These are phyloP conservation scores for Drosophila buzzatii DNA, from an alignment of 2,888 invertebrate species.

Conservation along the genomic window DNA sequence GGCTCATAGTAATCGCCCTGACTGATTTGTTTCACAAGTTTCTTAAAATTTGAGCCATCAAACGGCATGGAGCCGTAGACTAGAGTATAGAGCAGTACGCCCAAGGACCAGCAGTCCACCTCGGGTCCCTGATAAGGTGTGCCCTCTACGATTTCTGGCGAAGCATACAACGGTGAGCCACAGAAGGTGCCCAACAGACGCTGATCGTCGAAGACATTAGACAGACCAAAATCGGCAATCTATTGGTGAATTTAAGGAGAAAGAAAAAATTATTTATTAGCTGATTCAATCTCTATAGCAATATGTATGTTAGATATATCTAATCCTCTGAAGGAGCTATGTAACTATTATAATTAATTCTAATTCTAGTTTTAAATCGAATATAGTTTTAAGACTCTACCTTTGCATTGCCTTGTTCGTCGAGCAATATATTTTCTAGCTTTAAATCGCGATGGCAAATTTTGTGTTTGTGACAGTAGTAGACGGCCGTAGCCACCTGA, in stretches of 20 bases:
- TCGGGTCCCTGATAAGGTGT: slow-evolving; percentile 99
- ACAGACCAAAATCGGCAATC: slow-evolving; percentile 99
- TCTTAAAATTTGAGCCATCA: slow-evolving; percentile 99
- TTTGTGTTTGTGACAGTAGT: slow-evolving; percentile 99
- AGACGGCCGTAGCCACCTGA: slow-evolving; percentile 98
- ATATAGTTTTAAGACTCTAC: slow-evolving; percentile 84
- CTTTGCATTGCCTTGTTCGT: slow-evolving; percentile 97
- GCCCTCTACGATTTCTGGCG: slow-evolving; percentile 98
- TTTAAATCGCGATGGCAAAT: slow-evolving; percentile 98
- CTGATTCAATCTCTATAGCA: background rate
- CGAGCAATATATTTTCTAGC: slow-evolving; percentile 96
- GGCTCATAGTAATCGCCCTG: slow-evolving; percentile 99
- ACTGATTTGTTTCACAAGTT: slow-evolving; percentile 98
- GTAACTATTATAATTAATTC: background rate
- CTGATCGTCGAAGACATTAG: slow-evolving; percentile 97
- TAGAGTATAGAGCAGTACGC: slow-evolving; percentile 97
- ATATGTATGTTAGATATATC: background rate
- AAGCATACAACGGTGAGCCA: slow-evolving; percentile 98
- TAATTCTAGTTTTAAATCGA: background rate
- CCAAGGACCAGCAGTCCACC: slow-evolving; percentile 97
- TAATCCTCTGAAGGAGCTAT: background rate
- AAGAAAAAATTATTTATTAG: background rate
- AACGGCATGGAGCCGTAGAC: slow-evolving; percentile 99
- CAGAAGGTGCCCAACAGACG: slow-evolving; percentile 96
- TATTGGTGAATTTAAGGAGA: slow-evolving; percentile 79